These are phyloP conservation scores for Ichneumoninae sp. DNA, from an alignment of 2,888 invertebrate species.

Conservation along the genomic window DNA sequence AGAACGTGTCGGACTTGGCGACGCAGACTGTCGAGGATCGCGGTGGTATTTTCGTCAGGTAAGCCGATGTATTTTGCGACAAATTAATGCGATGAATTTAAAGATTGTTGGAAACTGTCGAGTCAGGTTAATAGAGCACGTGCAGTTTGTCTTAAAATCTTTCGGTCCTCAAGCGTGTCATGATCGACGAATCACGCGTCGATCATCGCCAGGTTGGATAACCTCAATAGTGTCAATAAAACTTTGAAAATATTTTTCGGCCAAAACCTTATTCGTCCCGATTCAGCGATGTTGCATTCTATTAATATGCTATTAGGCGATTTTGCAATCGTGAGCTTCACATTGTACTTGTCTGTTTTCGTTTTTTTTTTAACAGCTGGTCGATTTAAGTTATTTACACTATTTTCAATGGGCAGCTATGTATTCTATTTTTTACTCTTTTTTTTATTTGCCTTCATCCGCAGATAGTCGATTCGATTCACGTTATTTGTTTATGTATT, in stretches of 20 bases:
- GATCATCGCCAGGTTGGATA: neutral
- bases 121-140: neutral
- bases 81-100: neutral
- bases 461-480: too few species aligned
- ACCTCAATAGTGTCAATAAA: constrained; percentile 29
- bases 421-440: too few species aligned
- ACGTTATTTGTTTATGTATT: too few species aligned
- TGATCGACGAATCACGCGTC: neutral
- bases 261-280: neutral
- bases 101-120: neutral
- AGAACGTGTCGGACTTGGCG: constrained; percentile 40
- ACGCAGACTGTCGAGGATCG: constrained; percentile 9
- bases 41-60: constrained; percentile 50
- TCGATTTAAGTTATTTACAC: too few species aligned
- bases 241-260: neutral
- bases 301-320: neutral
- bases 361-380: too few species aligned
- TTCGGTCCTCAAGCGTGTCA: neutral
- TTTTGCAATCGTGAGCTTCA: neutral
- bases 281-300: neutral
- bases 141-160: neutral
- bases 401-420: too few species aligned
- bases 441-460: too few species aligned
- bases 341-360: too few species aligned
- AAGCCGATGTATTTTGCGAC: constrained; percentile 26